Evolutionary conservation across 30 jellyfish, hydroid and myxozoan genomes (phyloP).

Genomic region (Mastigias papua): DNA sequence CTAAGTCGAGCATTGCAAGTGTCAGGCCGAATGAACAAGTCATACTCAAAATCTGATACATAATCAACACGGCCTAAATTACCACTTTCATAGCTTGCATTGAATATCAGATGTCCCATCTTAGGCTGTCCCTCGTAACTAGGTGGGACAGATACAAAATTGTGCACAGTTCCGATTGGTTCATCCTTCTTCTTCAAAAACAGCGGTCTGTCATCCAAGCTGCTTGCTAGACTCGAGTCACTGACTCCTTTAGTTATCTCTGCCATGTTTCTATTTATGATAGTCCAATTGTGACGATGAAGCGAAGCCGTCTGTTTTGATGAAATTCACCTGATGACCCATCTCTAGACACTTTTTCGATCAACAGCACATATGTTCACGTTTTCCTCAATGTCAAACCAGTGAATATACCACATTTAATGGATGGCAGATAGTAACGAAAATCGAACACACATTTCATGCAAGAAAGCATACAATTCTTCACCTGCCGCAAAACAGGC

Average conservation of each 20-base stretch:
- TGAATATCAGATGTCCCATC: constrained; percentile 81
- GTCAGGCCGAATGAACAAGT: constrained; percentile 92
- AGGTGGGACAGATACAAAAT: constrained; percentile 80
- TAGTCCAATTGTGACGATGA: no score
- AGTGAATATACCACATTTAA: no score
- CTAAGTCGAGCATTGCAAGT: constrained; percentile 92
- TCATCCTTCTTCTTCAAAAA: constrained; percentile 65
- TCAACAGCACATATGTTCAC: no score
- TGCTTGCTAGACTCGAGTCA: constrained; percentile 45
- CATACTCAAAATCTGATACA: constrained; percentile 91
- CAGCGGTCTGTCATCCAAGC: constrained; percentile 31
- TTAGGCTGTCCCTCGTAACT: constrained; percentile 66
- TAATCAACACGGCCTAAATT: constrained; percentile 93
- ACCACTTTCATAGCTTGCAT: constrained; percentile 92
- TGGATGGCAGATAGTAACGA: no score
- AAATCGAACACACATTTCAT: no score
- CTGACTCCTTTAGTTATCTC: constrained; percentile 49
- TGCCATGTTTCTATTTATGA: constrained; percentile 40
- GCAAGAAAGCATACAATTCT: background rate
- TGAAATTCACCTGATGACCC: no score
- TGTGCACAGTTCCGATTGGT: constrained; percentile 86
- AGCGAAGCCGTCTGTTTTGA: no score
- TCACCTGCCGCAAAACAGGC: background rate
- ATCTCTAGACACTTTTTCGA: no score
- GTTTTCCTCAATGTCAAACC: no score